A percentile compares a stretch with the other conserved stretches of the same genome.
Evolutionary conservation across 2,113 vertebrate genomes (phyloP).

Genomic region (Pogonocichla stellata): DNA sequence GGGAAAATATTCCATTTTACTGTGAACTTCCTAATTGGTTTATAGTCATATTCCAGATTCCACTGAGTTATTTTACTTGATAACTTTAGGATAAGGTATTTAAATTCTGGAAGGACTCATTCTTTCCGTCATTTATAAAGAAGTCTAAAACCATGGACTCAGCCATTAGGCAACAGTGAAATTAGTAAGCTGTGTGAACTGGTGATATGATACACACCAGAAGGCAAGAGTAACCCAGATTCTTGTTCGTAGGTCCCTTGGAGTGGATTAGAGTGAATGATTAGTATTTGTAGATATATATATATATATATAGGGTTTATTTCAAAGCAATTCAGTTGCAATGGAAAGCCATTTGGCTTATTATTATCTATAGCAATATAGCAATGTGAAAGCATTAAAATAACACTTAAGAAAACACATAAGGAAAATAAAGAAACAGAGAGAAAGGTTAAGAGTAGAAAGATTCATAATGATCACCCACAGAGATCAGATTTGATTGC

Average conservation of each 20-base stretch:
- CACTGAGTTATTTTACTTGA: neutral
- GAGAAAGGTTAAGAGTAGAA: neutral
- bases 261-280: neutral
- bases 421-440: neutral
- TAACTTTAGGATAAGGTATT: neutral
- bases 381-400: neutral
- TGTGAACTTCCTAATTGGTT: neutral
- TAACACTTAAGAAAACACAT: neutral
- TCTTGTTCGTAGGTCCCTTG: neutral
- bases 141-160: neutral
- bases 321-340: neutral
- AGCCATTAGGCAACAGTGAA: neutral
- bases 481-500: neutral
- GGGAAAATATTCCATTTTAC: neutral
- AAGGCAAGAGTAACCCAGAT: neutral
- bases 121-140: neutral
- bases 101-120: neutral
- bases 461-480: neutral
- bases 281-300: neutral
- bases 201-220: neutral
- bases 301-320: neutral
- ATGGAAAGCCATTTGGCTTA: too few relatives aligned
- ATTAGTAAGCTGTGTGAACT: accelerated
- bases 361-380: neutral
- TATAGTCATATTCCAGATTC: neutral